Evolutionary conservation across 1,140 invertebrate genomes (phyloP), one percentile per base, ranked within the genome.

Genomic region (Ostrea denselamellosa): DNA sequence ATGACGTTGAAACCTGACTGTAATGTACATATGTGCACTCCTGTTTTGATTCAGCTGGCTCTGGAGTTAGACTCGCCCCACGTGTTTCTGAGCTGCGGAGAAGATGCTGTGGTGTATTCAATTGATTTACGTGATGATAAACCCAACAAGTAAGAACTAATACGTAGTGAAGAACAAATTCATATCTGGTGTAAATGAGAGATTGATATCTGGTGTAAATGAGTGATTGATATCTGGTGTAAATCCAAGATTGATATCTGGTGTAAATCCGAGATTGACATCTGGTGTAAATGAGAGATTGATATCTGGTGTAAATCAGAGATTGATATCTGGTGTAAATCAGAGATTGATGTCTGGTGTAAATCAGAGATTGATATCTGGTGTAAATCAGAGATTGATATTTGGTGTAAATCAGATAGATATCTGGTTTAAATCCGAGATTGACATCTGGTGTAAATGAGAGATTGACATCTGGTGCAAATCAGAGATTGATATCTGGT

Each of bases 21-120:
- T 5, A 44, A 44, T 44, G 5, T 5, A 44, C 34, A 44, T n/a
- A n/a, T n/a, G n/a, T n/a, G n/a, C 34, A 44, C 34, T 2, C 34
- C 34, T 81, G 71, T 34, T 81, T 22, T 51, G 87, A 89, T 92
- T 9, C 90, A 98, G 96, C 94, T 98, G 90, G 96, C 97, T 87
- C 95, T 97, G 86, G 96, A 97, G 90, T 94, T 96, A 22, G 96
- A 97, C 86, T 97, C 96, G 87, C 97, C 97, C 12, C 96, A 98
- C 93, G 95, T 97, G 22, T 95, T 99, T 85, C 95, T 98, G 12
- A 98, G 97, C 90, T 97, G 96, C 91, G 98, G 98, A 10, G 98
- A 99, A 95, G 98, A 99, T 96, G 97, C 96, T 0, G 95, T 96
- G 68, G 96, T 98, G 4, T 96, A 97, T 91, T 96, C 96, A 89